Conservation (phyloP, 2,888 invertebrate genomes). For the Asteroscopus sphinx region DNA sequence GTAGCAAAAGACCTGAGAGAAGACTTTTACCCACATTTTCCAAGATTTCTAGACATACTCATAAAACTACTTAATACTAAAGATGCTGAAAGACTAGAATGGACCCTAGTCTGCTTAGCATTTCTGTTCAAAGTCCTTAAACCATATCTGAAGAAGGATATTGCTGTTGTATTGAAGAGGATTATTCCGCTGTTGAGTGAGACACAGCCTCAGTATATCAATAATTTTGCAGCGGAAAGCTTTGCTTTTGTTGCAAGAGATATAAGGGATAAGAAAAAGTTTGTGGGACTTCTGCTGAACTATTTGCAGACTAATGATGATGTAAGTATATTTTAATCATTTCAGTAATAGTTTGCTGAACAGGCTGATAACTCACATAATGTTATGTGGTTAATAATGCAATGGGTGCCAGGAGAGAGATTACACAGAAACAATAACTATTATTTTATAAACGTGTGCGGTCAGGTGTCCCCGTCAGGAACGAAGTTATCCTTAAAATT, state of each 20-base stretch:
- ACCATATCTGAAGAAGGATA: slow-evolving; percentile 94
- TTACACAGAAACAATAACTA: no score
- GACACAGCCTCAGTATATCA: slow-evolving; percentile 94
- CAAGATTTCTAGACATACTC: slow-evolving; percentile 92
- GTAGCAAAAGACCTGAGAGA: slow-evolving; percentile 96
- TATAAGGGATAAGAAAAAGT: slow-evolving; percentile 94
- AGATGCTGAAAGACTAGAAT: slow-evolving; percentile 96
- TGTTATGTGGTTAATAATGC: no score
- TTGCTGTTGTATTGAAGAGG: slow-evolving; percentile 92
- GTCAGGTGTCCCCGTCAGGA: no score
- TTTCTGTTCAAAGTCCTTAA: slow-evolving; percentile 97
- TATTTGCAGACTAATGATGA: slow-evolving; percentile 92
- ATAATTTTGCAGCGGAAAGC: slow-evolving; percentile 98
- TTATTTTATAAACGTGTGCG: no score
- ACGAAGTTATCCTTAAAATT: no score
- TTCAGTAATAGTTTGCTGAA: background rate
- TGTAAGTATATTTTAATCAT: slow-evolving; percentile 84
- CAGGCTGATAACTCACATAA: no score
- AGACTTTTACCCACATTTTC: slow-evolving; percentile 97
- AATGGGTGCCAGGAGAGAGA: no score
- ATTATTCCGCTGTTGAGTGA: slow-evolving; percentile 94
- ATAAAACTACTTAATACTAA: slow-evolving; percentile 93
- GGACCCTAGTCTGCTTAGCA: slow-evolving; percentile 95
- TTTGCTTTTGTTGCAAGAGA: slow-evolving; percentile 98
- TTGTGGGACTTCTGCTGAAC: slow-evolving; percentile 92